Evolutionary conservation across 2,888 invertebrate genomes (phyloP).

Genomic region (Crossocerus cetratus): DNA sequence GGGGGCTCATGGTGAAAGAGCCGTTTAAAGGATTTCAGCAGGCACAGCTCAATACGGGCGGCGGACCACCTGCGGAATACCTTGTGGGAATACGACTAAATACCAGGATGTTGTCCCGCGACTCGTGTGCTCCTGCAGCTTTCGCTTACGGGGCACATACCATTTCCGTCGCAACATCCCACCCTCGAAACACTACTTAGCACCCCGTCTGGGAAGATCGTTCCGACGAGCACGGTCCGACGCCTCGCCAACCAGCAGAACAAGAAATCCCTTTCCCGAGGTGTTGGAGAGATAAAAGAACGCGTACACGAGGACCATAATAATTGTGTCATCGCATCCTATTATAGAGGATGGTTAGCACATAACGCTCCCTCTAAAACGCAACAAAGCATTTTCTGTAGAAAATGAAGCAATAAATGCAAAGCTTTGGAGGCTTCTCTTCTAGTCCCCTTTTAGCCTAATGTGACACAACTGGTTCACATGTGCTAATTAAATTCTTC

Average conservation of each 20-base stretch:
- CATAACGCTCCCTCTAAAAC: no score
- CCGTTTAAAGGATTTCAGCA: conserved; percentile 2
- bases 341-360: background rate
- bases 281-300: background rate
- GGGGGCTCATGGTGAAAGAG: background rate
- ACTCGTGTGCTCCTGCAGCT: background rate
- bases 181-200: conserved; percentile 11
- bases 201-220: background rate
- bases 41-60: background rate
- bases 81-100: conserved; percentile 16
- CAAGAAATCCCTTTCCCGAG: background rate
- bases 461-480: no score
- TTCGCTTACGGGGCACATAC: background rate
- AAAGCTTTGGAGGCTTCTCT: no score
- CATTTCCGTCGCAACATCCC: conserved; percentile 5
- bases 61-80: conserved; percentile 2
- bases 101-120: conserved; percentile 7
- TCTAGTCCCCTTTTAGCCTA: no score
- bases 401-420: no score
- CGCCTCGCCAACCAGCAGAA: background rate
- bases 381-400: no score
- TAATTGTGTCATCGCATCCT: background rate
- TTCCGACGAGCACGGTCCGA: background rate
- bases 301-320: background rate
- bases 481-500: no score